Base-by-base conservation (phyloP, 2,888 invertebrate species). In the Galerucella calmariensis region DNA sequence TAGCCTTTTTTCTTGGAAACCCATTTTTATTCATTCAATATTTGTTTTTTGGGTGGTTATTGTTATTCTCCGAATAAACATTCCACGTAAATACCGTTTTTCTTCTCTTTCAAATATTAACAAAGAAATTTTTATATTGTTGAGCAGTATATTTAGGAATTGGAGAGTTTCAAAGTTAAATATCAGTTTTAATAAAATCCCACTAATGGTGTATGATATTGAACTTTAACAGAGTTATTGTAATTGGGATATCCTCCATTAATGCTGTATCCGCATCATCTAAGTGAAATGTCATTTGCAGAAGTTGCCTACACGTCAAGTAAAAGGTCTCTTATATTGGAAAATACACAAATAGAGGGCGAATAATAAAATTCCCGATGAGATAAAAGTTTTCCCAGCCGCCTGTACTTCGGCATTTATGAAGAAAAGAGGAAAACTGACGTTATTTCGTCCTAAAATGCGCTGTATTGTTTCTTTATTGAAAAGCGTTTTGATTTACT, bases 341-440 rank as follows among this genome's bases (percentile, higher is more conserved):
- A 56, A 71, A 71, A 65, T 71, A 27, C 71, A 44, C 71, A 65
- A 66, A 35, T 46, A 70, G 53, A 71, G 41, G 65, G 58, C 65
- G 8, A 71, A 71, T 71, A 56, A 58, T 46, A 71, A 65, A 65
- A 71, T 71, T 58, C 41, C 46, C 51, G 46, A 61, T 48, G 16
- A 70, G 62, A 70, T 70, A 70, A 70, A 70, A 63, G 48, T 63
- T 59, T 59, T 12, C 58, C 11, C 24, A 59, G 58, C 10, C 12
- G 58, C 12, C 11, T 24, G 24, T 59, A 20, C 24, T 59, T n/a
- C 24, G 58, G 20, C 24, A 59, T 20, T 59, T 27, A 27, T 59
- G 10, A 24, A 10, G 24, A 59, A 59, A 59, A 20, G 58, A 20
- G 16, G 58, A 16, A 59, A 59, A 59, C 24, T 20, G 16, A 56